Evolutionary conservation across 2,888 invertebrate genomes (phyloP), one percentile per base, ranked within the genome.

Genomic region (Corbicula japonica): DNA sequence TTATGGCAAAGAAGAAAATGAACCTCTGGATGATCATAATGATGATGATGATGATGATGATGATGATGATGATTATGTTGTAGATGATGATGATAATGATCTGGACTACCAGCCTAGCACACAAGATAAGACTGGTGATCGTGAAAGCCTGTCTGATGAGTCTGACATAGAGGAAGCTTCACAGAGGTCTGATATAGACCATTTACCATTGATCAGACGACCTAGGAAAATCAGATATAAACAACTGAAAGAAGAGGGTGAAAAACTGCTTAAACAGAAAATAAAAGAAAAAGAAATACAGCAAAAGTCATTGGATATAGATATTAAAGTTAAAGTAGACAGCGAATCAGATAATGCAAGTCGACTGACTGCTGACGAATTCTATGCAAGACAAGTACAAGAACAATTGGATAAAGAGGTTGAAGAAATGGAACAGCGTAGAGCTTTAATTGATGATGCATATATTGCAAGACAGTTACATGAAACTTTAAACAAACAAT

Each of bases 381-480:
- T 35, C 6, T 50, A 61, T 35, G 79, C 79, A 30, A 65, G 58
- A 54, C 30, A 66, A 23, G 15, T 80, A n/a, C 70, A 80, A 21
- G 26, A 65, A 44, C 26, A 71, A 21, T 50, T 80, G 52, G 62
- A 80, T 38, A 70, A 48, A 50, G 76, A 76, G 23, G 15, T n/a
- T 1, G 35, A 44, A 30, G 21, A 52, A 30, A n/a, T 5, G 26
- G 23, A n/a, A 30, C 28, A 60, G n/a, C 21, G 52, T 10, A 18
- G 21, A 34, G 35, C 26, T 15, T 35, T 26, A 2, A 30, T 61
- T 18, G 68, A 76, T 70, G 80, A 80, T 83, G 80, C 34, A 50
- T 63, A 74, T 34, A 70, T 72, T 65, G 77, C 78, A 15, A 72
- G 69, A 46, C 54, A 74, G 54, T 30, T 83, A 4, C 78, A 83